Evolutionary conservation across 37 sponge, comb jelly and placozoan species (phyloP).

Genomic region (Halisarca cf. caerulea): DNA sequence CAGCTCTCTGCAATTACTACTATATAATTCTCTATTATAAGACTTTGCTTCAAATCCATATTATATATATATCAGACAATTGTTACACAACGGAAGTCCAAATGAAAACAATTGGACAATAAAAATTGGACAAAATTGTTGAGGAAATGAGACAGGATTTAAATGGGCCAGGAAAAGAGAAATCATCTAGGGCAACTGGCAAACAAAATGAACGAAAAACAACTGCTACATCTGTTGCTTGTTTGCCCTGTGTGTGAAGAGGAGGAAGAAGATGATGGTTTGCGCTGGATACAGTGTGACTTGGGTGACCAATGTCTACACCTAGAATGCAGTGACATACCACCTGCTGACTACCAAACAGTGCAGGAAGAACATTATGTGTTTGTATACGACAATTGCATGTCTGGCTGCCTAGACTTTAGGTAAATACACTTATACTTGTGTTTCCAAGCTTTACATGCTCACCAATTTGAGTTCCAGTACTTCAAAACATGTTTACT

Average conservation of each 20-base stretch:
- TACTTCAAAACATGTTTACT: too few relatives aligned
- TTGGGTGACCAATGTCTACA: not conserved
- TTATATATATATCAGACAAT: too few relatives aligned
- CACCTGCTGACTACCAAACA: not conserved
- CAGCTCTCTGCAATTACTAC: too few relatives aligned
- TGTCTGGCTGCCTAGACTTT: not conserved
- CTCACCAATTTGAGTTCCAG: not conserved
- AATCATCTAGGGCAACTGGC: not conserved
- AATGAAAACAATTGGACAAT: not conserved
- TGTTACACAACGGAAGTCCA: too few relatives aligned
- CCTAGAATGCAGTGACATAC: not conserved
- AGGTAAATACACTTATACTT: not conserved
- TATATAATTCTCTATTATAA: too few relatives aligned
- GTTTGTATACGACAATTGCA: not conserved
- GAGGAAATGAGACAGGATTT: not conserved
- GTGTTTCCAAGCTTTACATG: not conserved
- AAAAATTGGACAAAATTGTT: not conserved
- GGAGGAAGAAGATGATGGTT: not conserved
- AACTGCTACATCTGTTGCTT: too few relatives aligned
- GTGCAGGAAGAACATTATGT: not conserved
- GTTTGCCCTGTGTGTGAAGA: not conserved
- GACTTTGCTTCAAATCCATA: too few relatives aligned
- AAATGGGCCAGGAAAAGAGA: not conserved
- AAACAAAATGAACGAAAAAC: not conserved
- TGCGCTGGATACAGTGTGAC: not conserved